These are phyloP conservation scores for Paralichthys olivaceus DNA, from an alignment of 2,113 vertebrate genomes.

Conservation along the genomic window DNA sequence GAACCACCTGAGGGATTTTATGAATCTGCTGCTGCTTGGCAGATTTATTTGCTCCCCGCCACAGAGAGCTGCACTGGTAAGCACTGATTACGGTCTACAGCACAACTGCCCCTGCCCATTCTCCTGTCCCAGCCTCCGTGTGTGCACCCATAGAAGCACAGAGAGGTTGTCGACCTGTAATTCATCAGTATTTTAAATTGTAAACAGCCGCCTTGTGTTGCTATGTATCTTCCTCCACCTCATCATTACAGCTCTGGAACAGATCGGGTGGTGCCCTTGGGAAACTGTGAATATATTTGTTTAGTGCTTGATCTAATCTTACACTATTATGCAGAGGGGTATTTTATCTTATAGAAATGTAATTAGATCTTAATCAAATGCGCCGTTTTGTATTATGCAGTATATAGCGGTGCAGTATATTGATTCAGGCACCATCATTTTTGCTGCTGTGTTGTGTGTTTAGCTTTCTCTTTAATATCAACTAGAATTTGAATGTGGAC, in stretches of 20 bases:
- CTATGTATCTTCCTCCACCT: slow-evolving; percentile 38
- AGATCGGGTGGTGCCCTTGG: slow-evolving; percentile 57
- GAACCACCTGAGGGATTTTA: slow-evolving; percentile 84
- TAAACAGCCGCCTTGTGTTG: slow-evolving; percentile 62
- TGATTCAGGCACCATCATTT: slow-evolving; percentile 3
- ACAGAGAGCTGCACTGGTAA: slow-evolving; percentile 82
- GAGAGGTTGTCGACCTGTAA: slow-evolving; percentile 71
- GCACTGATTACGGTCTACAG: slow-evolving; percentile 81
- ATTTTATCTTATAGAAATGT: slow-evolving; percentile 56
- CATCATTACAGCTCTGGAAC: slow-evolving; percentile 50
- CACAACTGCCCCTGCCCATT: slow-evolving; percentile 64
- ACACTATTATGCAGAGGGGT: slow-evolving; percentile 62
- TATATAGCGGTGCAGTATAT: slow-evolving; percentile 14
- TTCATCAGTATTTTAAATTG: slow-evolving; percentile 75
- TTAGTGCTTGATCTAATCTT: slow-evolving; percentile 74
- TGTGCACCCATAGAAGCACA: slow-evolving; percentile 55
- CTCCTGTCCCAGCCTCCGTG: slow-evolving; percentile 59
- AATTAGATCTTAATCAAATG: slow-evolving; percentile 63
- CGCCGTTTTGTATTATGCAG: slow-evolving; percentile 13
- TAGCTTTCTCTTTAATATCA: background rate
- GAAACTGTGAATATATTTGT: slow-evolving; percentile 69
- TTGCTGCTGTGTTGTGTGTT: slow-evolving; percentile 9
- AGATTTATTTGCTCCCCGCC: slow-evolving; percentile 80
- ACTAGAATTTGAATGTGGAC: background rate
- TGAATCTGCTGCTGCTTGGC: slow-evolving; percentile 84